Evolutionary conservation across 2,888 invertebrate species (phyloP).

Genomic region (Aphodius granarius): DNA sequence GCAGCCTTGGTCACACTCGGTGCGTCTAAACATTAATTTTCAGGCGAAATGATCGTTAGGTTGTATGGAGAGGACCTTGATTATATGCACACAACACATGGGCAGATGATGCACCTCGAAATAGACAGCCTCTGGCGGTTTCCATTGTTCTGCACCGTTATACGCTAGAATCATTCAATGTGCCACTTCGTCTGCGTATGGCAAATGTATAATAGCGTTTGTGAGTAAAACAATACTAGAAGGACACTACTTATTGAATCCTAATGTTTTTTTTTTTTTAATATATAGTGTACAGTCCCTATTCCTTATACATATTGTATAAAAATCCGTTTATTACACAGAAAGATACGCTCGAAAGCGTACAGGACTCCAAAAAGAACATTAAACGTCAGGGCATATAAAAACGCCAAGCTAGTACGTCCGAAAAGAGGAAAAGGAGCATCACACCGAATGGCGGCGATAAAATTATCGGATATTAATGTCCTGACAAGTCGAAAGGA

Average conservation of each 20-base stretch:
- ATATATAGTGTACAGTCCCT: too few relatives aligned
- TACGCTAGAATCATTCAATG: not conserved
- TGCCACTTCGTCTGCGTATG: not conserved
- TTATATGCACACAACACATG: not conserved
- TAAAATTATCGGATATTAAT: constrained; percentile 13
- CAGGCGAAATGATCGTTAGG: constrained; percentile 43
- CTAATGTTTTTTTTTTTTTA: too few relatives aligned
- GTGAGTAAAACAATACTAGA: too few relatives aligned
- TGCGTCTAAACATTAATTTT: constrained; percentile 48
- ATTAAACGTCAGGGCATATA: not conserved
- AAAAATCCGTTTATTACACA: not conserved
- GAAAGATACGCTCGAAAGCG: not conserved
- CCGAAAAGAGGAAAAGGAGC: not conserved
- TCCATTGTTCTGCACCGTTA: not conserved
- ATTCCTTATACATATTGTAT: too few relatives aligned
- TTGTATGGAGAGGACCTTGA: constrained; percentile 30
- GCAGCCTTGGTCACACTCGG: constrained; percentile 49
- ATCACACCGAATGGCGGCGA: not conserved
- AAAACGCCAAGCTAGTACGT: not conserved
- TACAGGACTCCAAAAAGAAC: not conserved
- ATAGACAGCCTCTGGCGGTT: not conserved
- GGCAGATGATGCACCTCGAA: not conserved
- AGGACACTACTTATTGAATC: too few relatives aligned
- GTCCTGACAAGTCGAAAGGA: constrained; percentile 9
- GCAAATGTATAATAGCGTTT: too few relatives aligned